A percentile compares a stretch with the other conserved stretches of the same genome.
phyloP scores from a whole-genome alignment of 2,113 vertebrate genomes.

The Equus przewalskii region DNA sequence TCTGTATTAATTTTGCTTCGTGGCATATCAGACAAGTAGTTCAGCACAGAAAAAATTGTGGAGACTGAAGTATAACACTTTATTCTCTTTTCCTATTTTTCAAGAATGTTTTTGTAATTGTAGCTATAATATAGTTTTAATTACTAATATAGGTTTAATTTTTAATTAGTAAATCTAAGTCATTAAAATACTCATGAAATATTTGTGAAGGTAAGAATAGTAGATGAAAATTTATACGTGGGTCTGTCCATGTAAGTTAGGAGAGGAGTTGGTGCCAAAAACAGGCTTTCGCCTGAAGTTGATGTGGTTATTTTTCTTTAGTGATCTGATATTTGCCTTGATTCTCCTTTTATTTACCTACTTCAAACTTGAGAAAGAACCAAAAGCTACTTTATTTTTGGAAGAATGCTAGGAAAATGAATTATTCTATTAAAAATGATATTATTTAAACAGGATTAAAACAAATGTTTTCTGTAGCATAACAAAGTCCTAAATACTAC shows the following conservation, averaged over 20 bases:
- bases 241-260: background rate
- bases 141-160: conserved; percentile 31
- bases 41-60: background rate
- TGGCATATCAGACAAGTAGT: background rate
- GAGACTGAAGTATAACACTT: background rate
- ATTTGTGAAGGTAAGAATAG: conserved; percentile 10
- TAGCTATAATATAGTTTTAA: background rate
- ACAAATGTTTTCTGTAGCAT: conserved; percentile 50
- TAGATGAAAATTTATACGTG: background rate
- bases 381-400: background rate
- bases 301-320: background rate
- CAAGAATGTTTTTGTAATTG: background rate
- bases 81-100: background rate
- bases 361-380: background rate
- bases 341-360: conserved; percentile 25
- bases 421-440: conserved; percentile 27
- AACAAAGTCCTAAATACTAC: conserved; percentile 1
- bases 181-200: conserved; percentile 4
- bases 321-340: conserved; percentile 7
- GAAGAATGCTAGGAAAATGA: background rate
- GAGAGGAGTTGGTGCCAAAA: background rate
- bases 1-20: conserved; percentile 28
- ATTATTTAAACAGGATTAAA: conserved; percentile 50
- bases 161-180: conserved; percentile 39
- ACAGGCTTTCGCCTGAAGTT: background rate